phyloP scores from a whole-genome alignment of 1,140 invertebrate species.

The Pseudomyrmex concolor region DNA sequence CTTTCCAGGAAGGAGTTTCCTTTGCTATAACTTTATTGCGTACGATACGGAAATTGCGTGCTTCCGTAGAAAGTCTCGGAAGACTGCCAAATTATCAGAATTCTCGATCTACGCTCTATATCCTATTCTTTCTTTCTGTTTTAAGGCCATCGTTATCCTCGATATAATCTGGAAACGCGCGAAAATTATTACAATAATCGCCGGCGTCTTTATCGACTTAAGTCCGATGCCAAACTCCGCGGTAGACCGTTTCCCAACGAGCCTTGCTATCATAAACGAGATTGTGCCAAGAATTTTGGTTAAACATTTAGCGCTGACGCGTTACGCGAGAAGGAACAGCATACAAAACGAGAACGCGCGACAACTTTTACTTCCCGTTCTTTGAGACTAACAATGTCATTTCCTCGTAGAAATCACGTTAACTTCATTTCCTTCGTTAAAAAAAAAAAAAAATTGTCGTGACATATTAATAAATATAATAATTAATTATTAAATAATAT shows the following conservation, averaged over 20 bases:
- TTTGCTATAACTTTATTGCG: constrained; percentile 8
- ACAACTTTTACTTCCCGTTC: background rate
- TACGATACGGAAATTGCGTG: constrained; percentile 11
- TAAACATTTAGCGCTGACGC: constrained; percentile 34
- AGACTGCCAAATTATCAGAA: constrained; percentile 53
- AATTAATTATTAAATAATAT: no score
- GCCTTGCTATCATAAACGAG: constrained; percentile 50
- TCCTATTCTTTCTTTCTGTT: constrained; percentile 17
- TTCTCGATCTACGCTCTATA: background rate
- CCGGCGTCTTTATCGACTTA: constrained; percentile 71
- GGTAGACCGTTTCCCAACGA: constrained; percentile 59
- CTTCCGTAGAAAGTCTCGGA: constrained; percentile 2
- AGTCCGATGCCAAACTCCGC: constrained; percentile 64
- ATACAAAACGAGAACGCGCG: constrained; percentile 35
- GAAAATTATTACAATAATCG: constrained; percentile 73
- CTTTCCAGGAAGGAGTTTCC: background rate
- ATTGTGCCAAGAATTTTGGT: constrained; percentile 68
- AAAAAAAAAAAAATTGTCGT: no score
- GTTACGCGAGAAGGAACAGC: constrained; percentile 24
- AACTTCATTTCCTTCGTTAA: no score
- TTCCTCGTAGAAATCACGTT: no score
- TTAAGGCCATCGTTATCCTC: constrained; percentile 5
- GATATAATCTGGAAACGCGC: constrained; percentile 38
- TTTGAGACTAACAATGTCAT: no score
- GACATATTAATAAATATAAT: no score